phyloP scores from a whole-genome alignment of 1,140 invertebrate genomes.

The Eurytemora carolleeae region DNA sequence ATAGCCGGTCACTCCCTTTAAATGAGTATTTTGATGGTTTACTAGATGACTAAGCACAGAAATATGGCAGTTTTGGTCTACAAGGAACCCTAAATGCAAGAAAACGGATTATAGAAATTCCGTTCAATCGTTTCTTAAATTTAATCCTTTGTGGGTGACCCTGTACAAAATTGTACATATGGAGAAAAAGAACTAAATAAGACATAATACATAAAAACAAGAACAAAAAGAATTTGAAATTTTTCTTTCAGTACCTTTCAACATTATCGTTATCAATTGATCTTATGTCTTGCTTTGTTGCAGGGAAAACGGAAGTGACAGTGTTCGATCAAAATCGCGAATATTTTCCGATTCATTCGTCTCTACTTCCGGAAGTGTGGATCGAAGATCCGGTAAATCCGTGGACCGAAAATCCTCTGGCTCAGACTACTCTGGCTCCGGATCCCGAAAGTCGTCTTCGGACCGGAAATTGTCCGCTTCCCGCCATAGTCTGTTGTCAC shows the following conservation, averaged over 20 bases:
- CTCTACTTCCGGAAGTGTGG: not conserved
- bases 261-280: too few species aligned
- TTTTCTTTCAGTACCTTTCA: too few species aligned
- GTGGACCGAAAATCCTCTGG: not conserved
- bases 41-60: too few species aligned
- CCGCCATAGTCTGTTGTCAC: not conserved
- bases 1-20: too few species aligned
- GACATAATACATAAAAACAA: not conserved
- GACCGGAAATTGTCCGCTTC: not conserved
- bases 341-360: not conserved
- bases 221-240: not conserved
- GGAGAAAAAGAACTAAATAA: not conserved
- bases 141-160: too few species aligned
- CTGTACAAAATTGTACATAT: not conserved
- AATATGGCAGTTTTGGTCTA: too few species aligned
- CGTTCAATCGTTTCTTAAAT: too few species aligned
- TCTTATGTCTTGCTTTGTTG: too few species aligned
- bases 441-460: not conserved
- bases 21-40: too few species aligned
- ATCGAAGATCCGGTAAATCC: not conserved
- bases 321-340: not conserved
- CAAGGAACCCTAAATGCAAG: too few species aligned
- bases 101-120: too few species aligned
- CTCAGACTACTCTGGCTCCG: not conserved
- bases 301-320: not conserved